Conservation (phyloP, 2,888 invertebrate species). For the Acanthosepion esculentum region DNA sequence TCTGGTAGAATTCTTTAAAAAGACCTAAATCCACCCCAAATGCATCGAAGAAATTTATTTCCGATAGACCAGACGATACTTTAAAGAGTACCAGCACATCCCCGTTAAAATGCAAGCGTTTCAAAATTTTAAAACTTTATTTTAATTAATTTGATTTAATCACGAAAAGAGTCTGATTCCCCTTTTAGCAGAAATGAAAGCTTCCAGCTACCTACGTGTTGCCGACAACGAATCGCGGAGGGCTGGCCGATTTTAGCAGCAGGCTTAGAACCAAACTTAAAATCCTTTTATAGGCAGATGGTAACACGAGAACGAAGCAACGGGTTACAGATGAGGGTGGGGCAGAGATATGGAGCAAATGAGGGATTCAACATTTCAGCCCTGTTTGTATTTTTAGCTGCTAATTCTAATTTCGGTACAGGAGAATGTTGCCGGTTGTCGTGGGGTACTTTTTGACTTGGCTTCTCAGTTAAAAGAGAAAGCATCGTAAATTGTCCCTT, state of each 20-base stretch:
- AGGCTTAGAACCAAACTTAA: not conserved
- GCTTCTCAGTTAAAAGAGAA: too few species aligned
- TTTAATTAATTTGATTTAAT: not conserved
- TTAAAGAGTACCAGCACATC: not conserved
- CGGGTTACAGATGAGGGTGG: not conserved
- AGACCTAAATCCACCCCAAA: not conserved
- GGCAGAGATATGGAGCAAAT: not conserved
- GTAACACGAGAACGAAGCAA: conserved; percentile 34
- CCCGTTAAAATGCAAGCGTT: not conserved
- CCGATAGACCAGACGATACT: not conserved
- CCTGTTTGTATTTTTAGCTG: not conserved
- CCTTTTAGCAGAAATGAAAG: not conserved
- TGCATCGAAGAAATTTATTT: not conserved
- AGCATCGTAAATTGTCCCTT: too few species aligned
- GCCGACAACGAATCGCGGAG: not conserved
- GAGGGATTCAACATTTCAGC: not conserved
- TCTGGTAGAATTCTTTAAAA: not conserved
- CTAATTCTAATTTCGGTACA: not conserved
- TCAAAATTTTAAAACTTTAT: not conserved
- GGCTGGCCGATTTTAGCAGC: conserved; percentile 14
- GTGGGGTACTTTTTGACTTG: too few species aligned
- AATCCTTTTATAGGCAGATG: conserved; percentile 45
- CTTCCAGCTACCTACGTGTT: not conserved
- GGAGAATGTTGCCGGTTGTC: too few species aligned
- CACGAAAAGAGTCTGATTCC: not conserved